phyloP scores from a whole-genome alignment of 2,797 vertebrate genomes.

The Limnodromus scolopaceus region DNA sequence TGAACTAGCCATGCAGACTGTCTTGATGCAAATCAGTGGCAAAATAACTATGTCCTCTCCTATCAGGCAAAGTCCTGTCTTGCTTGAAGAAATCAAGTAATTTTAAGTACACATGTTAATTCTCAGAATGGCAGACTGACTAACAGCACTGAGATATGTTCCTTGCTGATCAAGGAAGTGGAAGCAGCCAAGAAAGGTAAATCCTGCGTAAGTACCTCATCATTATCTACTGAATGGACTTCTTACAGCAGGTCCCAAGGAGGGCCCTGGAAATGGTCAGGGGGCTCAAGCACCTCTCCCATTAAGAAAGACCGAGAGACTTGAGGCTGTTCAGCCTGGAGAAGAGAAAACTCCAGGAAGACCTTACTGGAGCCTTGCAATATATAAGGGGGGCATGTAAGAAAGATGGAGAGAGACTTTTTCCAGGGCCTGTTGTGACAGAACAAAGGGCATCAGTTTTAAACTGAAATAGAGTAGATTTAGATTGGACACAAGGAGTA shows the following conservation, averaged over 20 bases:
- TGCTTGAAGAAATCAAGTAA: background rate
- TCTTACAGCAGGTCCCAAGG: background rate
- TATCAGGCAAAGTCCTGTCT: background rate
- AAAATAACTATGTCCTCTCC: background rate
- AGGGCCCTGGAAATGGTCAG: background rate
- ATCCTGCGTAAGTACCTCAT: background rate
- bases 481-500: background rate
- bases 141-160: background rate
- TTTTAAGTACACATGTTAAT: accelerated
- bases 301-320: background rate
- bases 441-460: background rate
- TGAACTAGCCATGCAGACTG: background rate
- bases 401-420: background rate
- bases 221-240: background rate
- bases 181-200: background rate
- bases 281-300: background rate
- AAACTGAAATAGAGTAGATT: background rate
- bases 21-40: background rate
- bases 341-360: background rate
- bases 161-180: background rate
- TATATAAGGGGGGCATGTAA: background rate
- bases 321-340: background rate
- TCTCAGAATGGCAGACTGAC: background rate
- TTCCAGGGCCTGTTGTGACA: background rate
- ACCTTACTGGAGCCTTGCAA: background rate